These are phyloP conservation scores for Coenobita brevimanus DNA, from an alignment of 1,140 invertebrate genomes.

Conservation along the genomic window DNA sequence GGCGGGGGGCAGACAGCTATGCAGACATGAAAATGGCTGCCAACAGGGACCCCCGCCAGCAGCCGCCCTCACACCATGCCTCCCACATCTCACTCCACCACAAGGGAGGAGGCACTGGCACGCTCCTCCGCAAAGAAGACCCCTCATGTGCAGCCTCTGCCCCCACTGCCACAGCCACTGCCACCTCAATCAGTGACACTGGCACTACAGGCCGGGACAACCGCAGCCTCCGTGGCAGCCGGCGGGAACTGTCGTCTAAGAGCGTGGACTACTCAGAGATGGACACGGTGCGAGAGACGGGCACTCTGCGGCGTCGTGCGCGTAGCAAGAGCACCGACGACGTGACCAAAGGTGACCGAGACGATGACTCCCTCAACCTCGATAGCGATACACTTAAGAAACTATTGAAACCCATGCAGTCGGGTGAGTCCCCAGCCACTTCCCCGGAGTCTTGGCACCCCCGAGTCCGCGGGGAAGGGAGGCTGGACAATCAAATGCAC, in stretches of 20 bases:
- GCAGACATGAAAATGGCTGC: conserved; percentile 37
- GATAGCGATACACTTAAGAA: conserved; percentile 93
- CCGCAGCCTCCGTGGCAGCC: conserved; percentile 56
- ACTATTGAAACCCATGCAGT: conserved; percentile 93
- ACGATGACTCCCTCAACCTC: conserved; percentile 56
- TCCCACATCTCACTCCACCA: conserved; percentile 69
- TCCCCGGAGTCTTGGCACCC: conserved; percentile 74
- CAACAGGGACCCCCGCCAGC: conserved; percentile 54
- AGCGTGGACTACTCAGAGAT: conserved; percentile 85
- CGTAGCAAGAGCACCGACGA: conserved; percentile 92
- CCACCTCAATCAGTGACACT: conserved; percentile 46
- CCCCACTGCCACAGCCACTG: conserved; percentile 65
- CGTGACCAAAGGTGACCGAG: conserved; percentile 70
- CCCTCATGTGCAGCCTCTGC: conserved; percentile 40
- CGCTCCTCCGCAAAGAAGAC: conserved; percentile 61
- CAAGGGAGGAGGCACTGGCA: conserved; percentile 40
- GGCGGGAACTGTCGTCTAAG: conserved; percentile 75
- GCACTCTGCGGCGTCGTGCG: conserved; percentile 75
- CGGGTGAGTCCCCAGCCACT: conserved; percentile 47
- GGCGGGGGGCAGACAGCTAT: conserved; percentile 46
- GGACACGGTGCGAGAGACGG: conserved; percentile 77
- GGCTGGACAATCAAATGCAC: conserved; percentile 74
- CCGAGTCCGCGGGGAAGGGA: conserved; percentile 89
- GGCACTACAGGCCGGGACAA: conserved; percentile 78
- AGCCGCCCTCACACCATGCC: conserved; percentile 66